Evolutionary conservation across 2,888 invertebrate genomes (phyloP).

Genomic region (Cepaea hortensis): DNA sequence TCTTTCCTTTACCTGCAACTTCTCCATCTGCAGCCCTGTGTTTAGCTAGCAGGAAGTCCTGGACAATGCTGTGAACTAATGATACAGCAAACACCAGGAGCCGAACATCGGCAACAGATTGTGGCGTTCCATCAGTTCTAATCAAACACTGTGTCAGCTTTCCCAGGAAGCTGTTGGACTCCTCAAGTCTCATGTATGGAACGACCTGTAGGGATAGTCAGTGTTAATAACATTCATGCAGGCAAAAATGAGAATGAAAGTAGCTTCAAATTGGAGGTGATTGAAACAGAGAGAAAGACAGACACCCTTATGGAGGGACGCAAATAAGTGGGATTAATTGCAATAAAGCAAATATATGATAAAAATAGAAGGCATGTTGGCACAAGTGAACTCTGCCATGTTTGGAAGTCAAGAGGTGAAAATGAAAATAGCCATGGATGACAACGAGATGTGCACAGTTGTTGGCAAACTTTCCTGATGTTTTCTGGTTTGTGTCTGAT

Average conservation of each 20-base stretch:
- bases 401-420: too few species aligned
- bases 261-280: not conserved
- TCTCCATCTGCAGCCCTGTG: not conserved
- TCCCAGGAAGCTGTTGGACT: slow-evolving; percentile 14
- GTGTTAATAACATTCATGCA: too few species aligned
- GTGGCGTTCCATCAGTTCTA: not conserved
- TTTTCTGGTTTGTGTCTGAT: too few species aligned
- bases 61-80: not conserved
- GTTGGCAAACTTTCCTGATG: too few species aligned
- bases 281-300: not conserved
- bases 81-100: not conserved
- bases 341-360: too few species aligned
- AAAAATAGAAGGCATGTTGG: too few species aligned
- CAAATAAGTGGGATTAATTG: too few species aligned
- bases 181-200: slow-evolving; percentile 5
- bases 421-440: too few species aligned
- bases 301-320: too few species aligned
- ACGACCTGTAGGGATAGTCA: slow-evolving; percentile 1
- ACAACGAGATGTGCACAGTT: too few species aligned
- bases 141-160: slow-evolving; percentile 18
- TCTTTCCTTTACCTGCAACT: not conserved
- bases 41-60: not conserved
- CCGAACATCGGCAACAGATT: not conserved
- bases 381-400: too few species aligned
- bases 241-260: too few species aligned